These are phyloP conservation scores for Phaethornis superciliosus DNA, from an alignment of 2,113 vertebrate genomes.

Conservation along the genomic window DNA sequence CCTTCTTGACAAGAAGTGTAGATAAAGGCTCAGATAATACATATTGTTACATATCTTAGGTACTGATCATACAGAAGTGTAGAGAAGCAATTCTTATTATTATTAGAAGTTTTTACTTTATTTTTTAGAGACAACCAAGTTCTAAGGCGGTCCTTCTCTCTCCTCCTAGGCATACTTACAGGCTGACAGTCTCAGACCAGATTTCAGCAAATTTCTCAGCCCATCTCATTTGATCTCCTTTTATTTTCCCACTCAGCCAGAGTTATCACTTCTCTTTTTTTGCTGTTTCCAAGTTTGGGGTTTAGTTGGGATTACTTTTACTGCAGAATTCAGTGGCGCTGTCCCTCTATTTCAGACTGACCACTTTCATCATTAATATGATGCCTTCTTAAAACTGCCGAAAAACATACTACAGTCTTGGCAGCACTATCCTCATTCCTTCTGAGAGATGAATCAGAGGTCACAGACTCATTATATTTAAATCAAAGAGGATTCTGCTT, in stretches of 20 bases:
- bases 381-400: background rate
- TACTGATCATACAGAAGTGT: background rate
- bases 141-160: background rate
- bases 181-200: background rate
- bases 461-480: background rate
- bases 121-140: background rate
- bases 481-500: background rate
- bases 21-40: background rate
- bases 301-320: background rate
- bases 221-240: background rate
- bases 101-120: background rate
- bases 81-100: background rate
- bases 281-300: background rate
- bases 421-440: background rate
- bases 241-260: background rate
- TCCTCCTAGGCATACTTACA: background rate
- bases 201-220: background rate
- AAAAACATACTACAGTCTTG: background rate
- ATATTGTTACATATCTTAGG: background rate
- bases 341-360: background rate
- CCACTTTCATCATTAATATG: background rate
- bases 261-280: background rate
- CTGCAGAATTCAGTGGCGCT: background rate
- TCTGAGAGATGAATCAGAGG: background rate
- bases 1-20: background rate